Base-by-base conservation (phyloP, 2,888 invertebrate genomes). In the Xestobium rufovillosum region DNA sequence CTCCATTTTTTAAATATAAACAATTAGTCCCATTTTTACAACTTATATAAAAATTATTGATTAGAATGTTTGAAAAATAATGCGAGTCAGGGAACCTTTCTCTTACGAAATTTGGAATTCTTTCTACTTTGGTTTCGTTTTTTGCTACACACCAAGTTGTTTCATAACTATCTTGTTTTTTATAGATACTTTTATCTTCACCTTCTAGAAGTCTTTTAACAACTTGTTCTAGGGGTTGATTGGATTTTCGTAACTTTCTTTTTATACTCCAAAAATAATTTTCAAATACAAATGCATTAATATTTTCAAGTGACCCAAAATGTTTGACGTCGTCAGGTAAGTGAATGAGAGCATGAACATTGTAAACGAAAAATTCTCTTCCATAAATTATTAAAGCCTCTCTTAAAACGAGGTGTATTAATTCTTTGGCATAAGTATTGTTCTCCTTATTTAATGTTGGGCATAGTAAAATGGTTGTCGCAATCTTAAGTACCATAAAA, bases 401-500 rank as follows among this genome's bases (percentile, higher is more conserved):
- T 30, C 13, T 19, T 3, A 41, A 31, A 35, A 41, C 38, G 9
- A 25, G n/a, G 14, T 15, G 14, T 14, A 49, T 31, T 12, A 48
- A 25, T 8, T 36, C 14, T 13, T 41, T 38, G 11, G 47, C 47
- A 42, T 38, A 48, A 11, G 36, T 32, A 41, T 46, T 48, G 19
- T 41, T 38, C 11, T 36, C 4, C 12, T 14, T 6, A 41, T 48
- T 47, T 19, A 48, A 28, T 2, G 34, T 12, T 30, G 30, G 27
- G 32, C 12, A 29, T 6, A 43, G 14, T 19, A 50, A 38, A 34
- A 50, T 47, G 12, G 44, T 44, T 2, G 49, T 26, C 4, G 35
- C 50, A 43, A 44, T 47, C 17, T 44, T 42, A 26, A 50, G 16
- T 12, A 49, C 12, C 39, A 49, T 30, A 31, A 48, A 49, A 34